Percentiles rank a stretch among this genome's conserved stretches.
These are phyloP conservation scores for Philopotamus ludificatus DNA, from an alignment of 1,140 invertebrate species.

Conservation along the genomic window DNA sequence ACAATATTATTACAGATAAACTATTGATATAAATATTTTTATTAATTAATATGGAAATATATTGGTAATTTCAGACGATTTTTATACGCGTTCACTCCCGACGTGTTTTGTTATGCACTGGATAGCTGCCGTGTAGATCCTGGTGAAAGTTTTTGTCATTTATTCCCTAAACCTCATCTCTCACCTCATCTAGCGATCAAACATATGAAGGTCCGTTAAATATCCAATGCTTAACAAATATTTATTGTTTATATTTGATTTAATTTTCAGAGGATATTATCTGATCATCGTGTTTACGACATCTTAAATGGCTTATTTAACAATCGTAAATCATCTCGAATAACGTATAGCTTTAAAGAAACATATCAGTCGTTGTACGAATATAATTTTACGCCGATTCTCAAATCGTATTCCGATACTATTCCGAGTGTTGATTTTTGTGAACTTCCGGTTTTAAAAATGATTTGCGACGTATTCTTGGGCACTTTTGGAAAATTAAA, in stretches of 20 bases:
- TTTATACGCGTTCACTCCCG: slow-evolving; percentile 35
- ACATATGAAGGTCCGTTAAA: slow-evolving; percentile 22
- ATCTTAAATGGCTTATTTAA: slow-evolving; percentile 19
- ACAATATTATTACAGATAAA: too few relatives aligned
- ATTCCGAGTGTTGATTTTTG: slow-evolving; percentile 27
- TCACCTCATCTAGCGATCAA: slow-evolving; percentile 8
- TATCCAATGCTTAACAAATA: slow-evolving; percentile 1
- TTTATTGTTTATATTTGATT: neutral
- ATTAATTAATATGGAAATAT: neutral
- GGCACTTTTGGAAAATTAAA: slow-evolving; percentile 26
- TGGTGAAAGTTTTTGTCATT: slow-evolving; percentile 34
- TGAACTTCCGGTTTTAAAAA: slow-evolving; percentile 32
- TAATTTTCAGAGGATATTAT: slow-evolving; percentile 31
- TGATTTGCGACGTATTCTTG: slow-evolving; percentile 34
- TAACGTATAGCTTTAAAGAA: too few relatives aligned
- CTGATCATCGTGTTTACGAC: slow-evolving; percentile 19
- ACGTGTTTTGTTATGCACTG: slow-evolving; percentile 36
- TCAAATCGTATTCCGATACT: neutral
- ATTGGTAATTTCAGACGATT: slow-evolving; percentile 31
- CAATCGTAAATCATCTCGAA: too few relatives aligned
- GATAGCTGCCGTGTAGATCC: slow-evolving; percentile 25
- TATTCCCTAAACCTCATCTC: slow-evolving; percentile 34
- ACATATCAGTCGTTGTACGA: too few relatives aligned
- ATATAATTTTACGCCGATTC: too few relatives aligned
- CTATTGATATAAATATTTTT: neutral